Conservation (phyloP, 2,797 vertebrate species). For the Agapornis canus region DNA sequence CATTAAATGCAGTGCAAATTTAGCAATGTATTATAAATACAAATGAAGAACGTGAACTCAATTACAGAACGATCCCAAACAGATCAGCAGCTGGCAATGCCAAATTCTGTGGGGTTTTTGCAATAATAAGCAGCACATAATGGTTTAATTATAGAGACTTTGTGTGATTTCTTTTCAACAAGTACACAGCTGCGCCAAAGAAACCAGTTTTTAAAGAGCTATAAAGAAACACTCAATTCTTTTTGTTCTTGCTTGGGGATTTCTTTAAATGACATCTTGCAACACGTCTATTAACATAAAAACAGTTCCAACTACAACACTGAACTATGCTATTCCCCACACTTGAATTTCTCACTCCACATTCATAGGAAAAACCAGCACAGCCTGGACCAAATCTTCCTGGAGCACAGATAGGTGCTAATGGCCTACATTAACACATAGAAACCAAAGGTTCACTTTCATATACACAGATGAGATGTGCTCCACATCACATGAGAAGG, state of each 20-base stretch:
- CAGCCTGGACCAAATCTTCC: neutral
- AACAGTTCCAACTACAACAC: neutral
- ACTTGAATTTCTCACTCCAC: neutral
- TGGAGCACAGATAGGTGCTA: neutral
- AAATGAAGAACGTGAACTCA: neutral
- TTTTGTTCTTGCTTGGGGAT: neutral
- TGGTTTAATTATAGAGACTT: slow-evolving; percentile 28
- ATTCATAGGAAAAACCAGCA: neutral
- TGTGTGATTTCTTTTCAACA: slow-evolving; percentile 4
- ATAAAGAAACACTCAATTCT: neutral
- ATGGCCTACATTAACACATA: neutral
- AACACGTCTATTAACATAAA: neutral
- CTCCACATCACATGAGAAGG: neutral
- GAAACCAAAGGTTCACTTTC: neutral
- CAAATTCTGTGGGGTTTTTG: neutral
- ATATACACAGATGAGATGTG: neutral
- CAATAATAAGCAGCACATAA: neutral
- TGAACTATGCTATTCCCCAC: neutral
- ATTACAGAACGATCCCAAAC: neutral
- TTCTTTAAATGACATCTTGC: neutral
- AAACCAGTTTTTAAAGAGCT: neutral
- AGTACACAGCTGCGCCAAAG: neutral
- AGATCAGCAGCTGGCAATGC: neutral
- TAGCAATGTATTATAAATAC: neutral
- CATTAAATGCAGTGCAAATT: neutral